These are phyloP conservation scores for Choristoneura fumiferana DNA, from an alignment of 1,140 invertebrate species.

Conservation along the genomic window DNA sequence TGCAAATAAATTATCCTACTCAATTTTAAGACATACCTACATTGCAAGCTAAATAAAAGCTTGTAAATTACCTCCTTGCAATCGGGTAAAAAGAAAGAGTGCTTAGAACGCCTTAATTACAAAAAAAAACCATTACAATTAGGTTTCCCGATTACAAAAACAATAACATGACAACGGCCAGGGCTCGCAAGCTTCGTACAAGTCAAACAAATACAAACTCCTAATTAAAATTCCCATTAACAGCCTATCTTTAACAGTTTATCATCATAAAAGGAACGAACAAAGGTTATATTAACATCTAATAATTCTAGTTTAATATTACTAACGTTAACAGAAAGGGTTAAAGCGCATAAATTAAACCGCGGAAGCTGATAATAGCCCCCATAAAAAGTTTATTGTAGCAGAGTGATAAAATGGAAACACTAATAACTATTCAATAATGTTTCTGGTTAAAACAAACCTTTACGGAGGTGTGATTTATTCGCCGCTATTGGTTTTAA, in stretches of 20 bases:
- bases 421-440: conserved; percentile 33
- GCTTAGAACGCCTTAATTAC: too few species aligned
- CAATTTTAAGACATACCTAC: too few species aligned
- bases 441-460: conserved; percentile 34
- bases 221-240: conserved; percentile 3
- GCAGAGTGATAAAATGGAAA: conserved; percentile 21
- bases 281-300: neutral
- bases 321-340: neutral
- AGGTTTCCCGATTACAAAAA: too few species aligned
- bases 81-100: too few species aligned
- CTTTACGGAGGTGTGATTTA: conserved; percentile 47
- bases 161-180: too few species aligned
- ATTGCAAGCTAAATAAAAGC: too few species aligned
- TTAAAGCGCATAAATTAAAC: conserved; percentile 10
- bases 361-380: neutral
- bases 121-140: too few species aligned
- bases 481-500: conserved; percentile 46
- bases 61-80: too few species aligned
- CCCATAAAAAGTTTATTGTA: neutral
- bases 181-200: too few species aligned
- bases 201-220: neutral
- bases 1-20: too few species aligned
- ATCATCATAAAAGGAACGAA: neutral
- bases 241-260: neutral
- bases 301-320: neutral